A percentile compares a stretch with the other conserved stretches of the same genome.
phyloP scores from a whole-genome alignment of 2,888 invertebrate genomes.

The Galeopsomyia nigrocyanea region DNA sequence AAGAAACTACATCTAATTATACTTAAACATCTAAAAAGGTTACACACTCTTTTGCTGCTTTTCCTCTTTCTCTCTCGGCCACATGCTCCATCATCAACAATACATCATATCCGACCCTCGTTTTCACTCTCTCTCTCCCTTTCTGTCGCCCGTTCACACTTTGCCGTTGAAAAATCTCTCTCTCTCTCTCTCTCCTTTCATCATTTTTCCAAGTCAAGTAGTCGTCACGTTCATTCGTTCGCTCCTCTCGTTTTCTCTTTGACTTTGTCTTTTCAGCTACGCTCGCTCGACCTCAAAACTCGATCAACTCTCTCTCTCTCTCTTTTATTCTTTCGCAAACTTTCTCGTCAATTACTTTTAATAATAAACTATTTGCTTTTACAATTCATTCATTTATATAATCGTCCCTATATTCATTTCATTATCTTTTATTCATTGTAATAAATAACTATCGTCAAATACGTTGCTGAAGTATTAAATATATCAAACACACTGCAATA shows the following conservation, averaged over 20 bases:
- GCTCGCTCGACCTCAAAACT: not conserved
- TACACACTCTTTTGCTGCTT: slow-evolving; percentile 42
- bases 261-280: slow-evolving; percentile 27
- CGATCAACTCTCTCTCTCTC: slow-evolving; percentile 15
- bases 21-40: slow-evolving; percentile 42
- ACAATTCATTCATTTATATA: slow-evolving; percentile 52
- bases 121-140: not conserved
- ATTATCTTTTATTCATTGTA: slow-evolving; percentile 30
- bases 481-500: slow-evolving; percentile 62
- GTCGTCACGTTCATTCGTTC: slow-evolving; percentile 28
- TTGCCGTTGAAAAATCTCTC: slow-evolving; percentile 22
- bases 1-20: slow-evolving; percentile 47
- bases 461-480: slow-evolving; percentile 53
- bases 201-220: not conserved
- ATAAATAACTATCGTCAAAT: slow-evolving; percentile 52
- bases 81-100: too few relatives aligned
- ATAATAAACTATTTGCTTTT: slow-evolving; percentile 46
- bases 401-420: slow-evolving; percentile 50
- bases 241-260: slow-evolving; percentile 30
- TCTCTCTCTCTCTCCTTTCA: slow-evolving; percentile 28
- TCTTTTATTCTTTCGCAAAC: slow-evolving; percentile 9
- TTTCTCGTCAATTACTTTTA: slow-evolving; percentile 44
- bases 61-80: slow-evolving; percentile 7
- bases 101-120: not conserved
- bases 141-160: slow-evolving; percentile 26